Percentiles rank a stretch among this genome's conserved stretches.
These are phyloP conservation scores for Oncorhynchus kisutch DNA, from an alignment of 2,113 vertebrate genomes.

Conservation along the genomic window DNA sequence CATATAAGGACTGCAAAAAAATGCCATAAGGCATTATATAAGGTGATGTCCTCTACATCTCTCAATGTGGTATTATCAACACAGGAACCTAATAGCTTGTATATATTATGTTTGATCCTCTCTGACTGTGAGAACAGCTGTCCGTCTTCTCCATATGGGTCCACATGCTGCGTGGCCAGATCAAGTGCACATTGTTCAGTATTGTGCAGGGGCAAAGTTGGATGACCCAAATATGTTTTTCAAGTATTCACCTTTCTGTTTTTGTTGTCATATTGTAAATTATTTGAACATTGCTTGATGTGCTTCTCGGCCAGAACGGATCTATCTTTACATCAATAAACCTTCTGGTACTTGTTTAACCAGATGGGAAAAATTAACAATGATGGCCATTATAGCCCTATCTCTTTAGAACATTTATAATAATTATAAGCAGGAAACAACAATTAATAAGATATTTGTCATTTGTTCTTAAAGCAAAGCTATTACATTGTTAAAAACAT, in stretches of 20 bases:
- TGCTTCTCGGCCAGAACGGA: constrained; percentile 10
- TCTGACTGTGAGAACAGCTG: constrained; percentile 3
- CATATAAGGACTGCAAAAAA: no score
- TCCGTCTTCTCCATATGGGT: constrained; percentile 2
- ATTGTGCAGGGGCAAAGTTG: constrained; percentile 29
- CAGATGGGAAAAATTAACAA: constrained; percentile 66
- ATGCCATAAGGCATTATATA: no score
- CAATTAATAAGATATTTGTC: neutral
- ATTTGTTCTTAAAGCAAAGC: neutral
- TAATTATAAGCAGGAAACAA: no score
- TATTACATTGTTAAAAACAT: neutral
- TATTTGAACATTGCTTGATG: constrained; percentile 23
- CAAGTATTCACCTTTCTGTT: constrained; percentile 56
- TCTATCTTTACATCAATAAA: constrained; percentile 48
- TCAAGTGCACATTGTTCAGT: constrained; percentile 10
- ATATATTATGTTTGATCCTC: neutral
- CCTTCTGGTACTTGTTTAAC: constrained; percentile 48
- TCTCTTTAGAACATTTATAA: neutral
- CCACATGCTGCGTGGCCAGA: constrained; percentile 36
- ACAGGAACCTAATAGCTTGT: neutral
- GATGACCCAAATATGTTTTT: constrained; percentile 34
- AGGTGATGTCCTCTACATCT: no score
- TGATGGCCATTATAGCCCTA: constrained; percentile 45
- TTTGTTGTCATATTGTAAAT: constrained; percentile 33
- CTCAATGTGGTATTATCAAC: neutral